Evolutionary conservation across 2,113 vertebrate genomes (phyloP), one percentile per base, ranked within the genome.

Genomic region (Menidia beryllina): DNA sequence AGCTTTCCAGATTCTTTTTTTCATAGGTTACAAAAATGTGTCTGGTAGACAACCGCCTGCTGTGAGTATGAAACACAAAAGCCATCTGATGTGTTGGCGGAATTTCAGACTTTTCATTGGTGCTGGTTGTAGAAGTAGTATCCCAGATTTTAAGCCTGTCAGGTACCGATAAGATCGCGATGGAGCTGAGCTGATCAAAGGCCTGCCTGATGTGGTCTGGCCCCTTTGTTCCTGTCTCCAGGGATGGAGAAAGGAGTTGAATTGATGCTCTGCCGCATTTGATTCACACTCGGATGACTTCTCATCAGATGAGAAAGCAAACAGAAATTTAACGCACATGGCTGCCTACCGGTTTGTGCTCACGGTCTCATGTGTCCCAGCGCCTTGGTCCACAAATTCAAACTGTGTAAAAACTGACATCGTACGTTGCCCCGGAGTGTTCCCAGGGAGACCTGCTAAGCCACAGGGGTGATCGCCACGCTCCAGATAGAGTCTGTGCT

Each of bases 141-240:
- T 72, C 52, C 0, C 3, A n/a, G 26, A 81, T 82, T 50, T 38
- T n/a, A 83, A 49, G 51, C 45, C 65, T 75, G 77, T 81, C 85
- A 88, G 81, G 89, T 89, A 90, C 89, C 58, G 78, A 81, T 76
- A 72, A 60, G 48, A 83, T 72, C 76, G 49, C 39, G 76, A 65
- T 83, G 38, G 74, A 77, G 59, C 49, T 9, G 51, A 64, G 38
- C 74, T 85, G 88, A 91, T 91, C 88, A 89, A 91, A 91, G 86
- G 6, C 61, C 59, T 55, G 75, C 71, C 79, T 87, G 71, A 82
- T 88, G 84, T 66, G 77, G 83, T 75, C 87, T 81, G 77, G 81
- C 75, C 57, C 85, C 86, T 90, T 89, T 92, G 86, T 90, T 92
- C 85, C 69, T 64, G 75, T 75, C 86, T 82, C 77, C 17, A 39